These are phyloP conservation scores for Ictalurus punctatus DNA, from an alignment of 2,113 vertebrate genomes.

Conservation along the genomic window DNA sequence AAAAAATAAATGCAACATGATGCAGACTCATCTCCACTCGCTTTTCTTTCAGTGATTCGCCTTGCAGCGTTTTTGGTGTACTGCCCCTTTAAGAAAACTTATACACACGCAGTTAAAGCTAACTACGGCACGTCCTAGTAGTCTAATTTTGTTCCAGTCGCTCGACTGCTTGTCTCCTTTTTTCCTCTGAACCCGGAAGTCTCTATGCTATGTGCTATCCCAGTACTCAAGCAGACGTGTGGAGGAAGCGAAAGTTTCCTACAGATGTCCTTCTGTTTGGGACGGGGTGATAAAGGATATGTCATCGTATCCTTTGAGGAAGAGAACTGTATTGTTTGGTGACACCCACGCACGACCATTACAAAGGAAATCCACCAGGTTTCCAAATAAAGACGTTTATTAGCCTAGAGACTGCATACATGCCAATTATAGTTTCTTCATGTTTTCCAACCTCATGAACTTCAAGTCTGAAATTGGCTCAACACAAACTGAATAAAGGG, in stretches of 20 bases:
- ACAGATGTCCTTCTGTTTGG: neutral
- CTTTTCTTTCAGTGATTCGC: neutral
- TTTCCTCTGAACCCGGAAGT: neutral
- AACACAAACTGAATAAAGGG: neutral
- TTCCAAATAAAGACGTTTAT: neutral
- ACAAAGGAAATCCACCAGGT: neutral
- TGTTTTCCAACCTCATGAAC: neutral
- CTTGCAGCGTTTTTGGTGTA: neutral
- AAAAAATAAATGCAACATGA: neutral
- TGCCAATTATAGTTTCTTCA: neutral
- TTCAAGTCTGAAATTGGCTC: neutral
- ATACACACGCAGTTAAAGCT: too few species aligned
- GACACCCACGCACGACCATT: neutral
- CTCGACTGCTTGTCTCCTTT: neutral
- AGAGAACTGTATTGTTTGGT: neutral
- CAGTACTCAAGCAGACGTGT: neutral
- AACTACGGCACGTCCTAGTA: neutral
- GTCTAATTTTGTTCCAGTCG: neutral
- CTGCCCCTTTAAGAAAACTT: neutral
- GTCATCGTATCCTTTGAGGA: neutral
- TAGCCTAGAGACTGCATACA: neutral
- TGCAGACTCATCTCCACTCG: neutral
- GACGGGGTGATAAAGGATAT: constrained; percentile 11
- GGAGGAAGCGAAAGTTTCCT: neutral
- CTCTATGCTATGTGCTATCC: neutral